These are phyloP conservation scores for Myxocyprinus asiaticus DNA, from an alignment of 2,113 vertebrate species.

Conservation along the genomic window DNA sequence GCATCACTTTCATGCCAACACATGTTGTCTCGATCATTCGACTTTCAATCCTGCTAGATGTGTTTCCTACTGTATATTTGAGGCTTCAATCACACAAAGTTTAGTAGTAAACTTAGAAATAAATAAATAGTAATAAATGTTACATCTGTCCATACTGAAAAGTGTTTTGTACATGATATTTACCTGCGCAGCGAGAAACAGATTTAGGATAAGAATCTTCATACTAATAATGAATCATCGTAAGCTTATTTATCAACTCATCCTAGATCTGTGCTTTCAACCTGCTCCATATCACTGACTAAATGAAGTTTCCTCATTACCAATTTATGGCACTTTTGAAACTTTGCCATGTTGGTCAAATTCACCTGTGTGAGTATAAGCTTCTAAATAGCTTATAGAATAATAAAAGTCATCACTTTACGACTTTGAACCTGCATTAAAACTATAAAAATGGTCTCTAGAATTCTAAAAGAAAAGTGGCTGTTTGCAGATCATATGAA, in stretches of 20 bases:
- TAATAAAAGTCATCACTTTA: neutral
- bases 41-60: no score
- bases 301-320: slow-evolving; percentile 12
- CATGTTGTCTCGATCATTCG: no score
- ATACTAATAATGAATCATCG: slow-evolving; percentile 11
- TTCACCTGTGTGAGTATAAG: neutral
- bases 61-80: neutral
- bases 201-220: slow-evolving; percentile 20
- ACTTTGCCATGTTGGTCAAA: neutral
- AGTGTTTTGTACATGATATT: no score
- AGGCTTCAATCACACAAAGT: slow-evolving; percentile 21
- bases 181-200: no score
- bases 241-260: neutral
- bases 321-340: no score
- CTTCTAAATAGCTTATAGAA: neutral
- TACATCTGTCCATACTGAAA: neutral
- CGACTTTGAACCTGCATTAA: neutral
- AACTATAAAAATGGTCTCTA: neutral
- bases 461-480: slow-evolving; percentile 16
- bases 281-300: neutral
- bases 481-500: slow-evolving; percentile 38
- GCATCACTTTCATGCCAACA: slow-evolving; percentile 49
- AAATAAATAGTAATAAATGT: no score
- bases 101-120: no score
- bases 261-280: slow-evolving; percentile 11